Conservation (phyloP, 2,797 vertebrate species). For the Meriones psammophilus region DNA sequence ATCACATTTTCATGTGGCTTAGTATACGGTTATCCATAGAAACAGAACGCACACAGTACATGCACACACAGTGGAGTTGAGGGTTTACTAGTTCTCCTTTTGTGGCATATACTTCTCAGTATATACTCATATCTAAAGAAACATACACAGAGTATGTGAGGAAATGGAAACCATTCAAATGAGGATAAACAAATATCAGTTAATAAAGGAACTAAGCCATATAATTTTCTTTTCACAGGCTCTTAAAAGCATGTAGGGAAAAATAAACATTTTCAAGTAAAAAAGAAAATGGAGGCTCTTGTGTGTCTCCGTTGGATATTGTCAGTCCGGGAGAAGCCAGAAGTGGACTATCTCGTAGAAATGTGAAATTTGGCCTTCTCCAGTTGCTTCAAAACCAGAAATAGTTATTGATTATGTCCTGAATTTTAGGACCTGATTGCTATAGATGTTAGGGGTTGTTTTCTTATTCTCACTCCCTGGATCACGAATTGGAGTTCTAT, state of each 20-base stretch:
- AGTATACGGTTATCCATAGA: not conserved
- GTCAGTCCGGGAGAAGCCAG: not conserved
- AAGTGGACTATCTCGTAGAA: not conserved
- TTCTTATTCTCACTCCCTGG: not conserved
- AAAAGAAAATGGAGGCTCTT: not conserved
- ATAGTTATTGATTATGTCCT: conserved; percentile 21
- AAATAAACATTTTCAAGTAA: not conserved
- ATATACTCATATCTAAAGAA: not conserved
- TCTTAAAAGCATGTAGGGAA: not conserved
- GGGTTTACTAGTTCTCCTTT: not conserved
- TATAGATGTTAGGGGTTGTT: not conserved
- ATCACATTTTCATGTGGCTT: not conserved
- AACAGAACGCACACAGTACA: not conserved
- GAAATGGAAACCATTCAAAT: not conserved
- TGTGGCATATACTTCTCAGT: not conserved
- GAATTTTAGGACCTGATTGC: not conserved
- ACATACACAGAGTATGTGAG: not conserved
- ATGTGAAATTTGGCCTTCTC: not conserved
- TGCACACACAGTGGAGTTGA: not conserved
- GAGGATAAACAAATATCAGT: not conserved
- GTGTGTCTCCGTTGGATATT: not conserved
- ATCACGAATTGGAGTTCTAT: conserved; percentile 12
- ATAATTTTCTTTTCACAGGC: not conserved
- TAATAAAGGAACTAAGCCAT: not conserved
- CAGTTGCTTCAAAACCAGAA: conserved; percentile 14